Evolutionary conservation across 2,888 invertebrate species (phyloP).

Genomic region (Elaeidobius kamerunicus): DNA sequence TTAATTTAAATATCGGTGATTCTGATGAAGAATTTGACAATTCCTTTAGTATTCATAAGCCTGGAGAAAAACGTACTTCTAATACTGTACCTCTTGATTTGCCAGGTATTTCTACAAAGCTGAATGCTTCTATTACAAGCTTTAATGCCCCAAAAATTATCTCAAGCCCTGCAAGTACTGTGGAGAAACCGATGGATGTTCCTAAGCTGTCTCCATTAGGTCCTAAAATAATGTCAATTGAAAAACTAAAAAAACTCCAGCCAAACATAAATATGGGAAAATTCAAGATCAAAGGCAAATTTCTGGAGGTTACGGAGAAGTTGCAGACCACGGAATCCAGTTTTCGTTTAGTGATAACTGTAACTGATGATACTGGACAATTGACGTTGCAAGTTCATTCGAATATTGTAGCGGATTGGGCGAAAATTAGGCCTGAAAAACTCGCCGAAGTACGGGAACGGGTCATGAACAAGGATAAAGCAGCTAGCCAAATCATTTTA

Average conservation of each 20-base stretch:
- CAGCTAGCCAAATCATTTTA: slow-evolving; percentile 35
- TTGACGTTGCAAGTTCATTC: slow-evolving; percentile 57
- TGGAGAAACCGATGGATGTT: too few species aligned
- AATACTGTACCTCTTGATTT: background rate
- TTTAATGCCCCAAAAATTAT: background rate
- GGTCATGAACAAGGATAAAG: slow-evolving; percentile 33
- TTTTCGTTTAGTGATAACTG: slow-evolving; percentile 57
- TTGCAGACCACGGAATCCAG: slow-evolving; percentile 53
- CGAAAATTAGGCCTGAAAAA: slow-evolving; percentile 51
- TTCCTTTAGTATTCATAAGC: background rate
- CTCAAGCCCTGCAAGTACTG: background rate
- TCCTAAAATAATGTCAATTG: slow-evolving; percentile 33
- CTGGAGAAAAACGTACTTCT: background rate
- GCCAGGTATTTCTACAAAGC: background rate
- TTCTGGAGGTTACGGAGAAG: slow-evolving; percentile 55
- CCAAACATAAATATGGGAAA: slow-evolving; percentile 48
- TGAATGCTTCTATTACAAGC: background rate
- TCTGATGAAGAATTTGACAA: background rate
- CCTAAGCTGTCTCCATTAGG: slow-evolving; percentile 9
- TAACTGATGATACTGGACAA: slow-evolving; percentile 57
- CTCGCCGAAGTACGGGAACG: slow-evolving; percentile 34
- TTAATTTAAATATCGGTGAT: background rate
- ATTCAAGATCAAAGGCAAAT: slow-evolving; percentile 58
- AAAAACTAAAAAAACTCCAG: slow-evolving; percentile 35
- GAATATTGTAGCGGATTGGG: slow-evolving; percentile 54